Evolutionary conservation across 1,140 invertebrate species (phyloP).

Genomic region (Pachypsylla venusta): DNA sequence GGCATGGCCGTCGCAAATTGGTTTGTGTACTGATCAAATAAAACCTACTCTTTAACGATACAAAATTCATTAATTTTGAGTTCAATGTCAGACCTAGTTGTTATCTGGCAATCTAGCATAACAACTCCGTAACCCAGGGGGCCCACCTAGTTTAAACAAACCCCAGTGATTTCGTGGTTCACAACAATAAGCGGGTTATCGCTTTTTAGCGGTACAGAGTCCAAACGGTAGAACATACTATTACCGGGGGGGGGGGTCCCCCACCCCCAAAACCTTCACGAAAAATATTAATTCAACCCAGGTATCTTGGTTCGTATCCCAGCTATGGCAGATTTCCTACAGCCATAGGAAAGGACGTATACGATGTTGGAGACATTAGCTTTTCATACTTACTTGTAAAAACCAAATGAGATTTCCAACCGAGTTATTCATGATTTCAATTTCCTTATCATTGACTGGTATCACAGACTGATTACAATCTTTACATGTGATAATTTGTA

Average conservation of each 20-base stretch:
- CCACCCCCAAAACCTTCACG: background rate
- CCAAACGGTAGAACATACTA: background rate
- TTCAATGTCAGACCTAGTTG: too few species aligned
- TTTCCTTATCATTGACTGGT: background rate
- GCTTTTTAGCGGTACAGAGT: background rate
- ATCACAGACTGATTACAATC: background rate
- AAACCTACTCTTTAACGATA: too few species aligned
- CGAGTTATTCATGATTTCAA: slow-evolving; percentile 33
- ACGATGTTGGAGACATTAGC: slow-evolving; percentile 16
- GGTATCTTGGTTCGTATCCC: slow-evolving; percentile 1
- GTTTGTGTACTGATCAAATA: too few species aligned
- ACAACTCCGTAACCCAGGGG: too few species aligned
- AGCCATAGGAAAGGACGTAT: too few species aligned
- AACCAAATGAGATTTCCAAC: slow-evolving; percentile 53
- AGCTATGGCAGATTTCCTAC: too few species aligned
- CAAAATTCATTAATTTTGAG: too few species aligned
- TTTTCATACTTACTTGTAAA: slow-evolving; percentile 44
- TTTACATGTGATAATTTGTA: background rate
- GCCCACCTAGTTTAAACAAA: too few species aligned
- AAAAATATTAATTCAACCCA: background rate
- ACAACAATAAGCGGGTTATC: too few species aligned
- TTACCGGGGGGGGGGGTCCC: background rate
- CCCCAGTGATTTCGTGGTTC: too few species aligned
- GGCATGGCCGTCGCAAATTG: too few species aligned
- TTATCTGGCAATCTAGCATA: too few species aligned